These are phyloP conservation scores for Diogma glabrata DNA, from an alignment of 2,888 invertebrate species.

Conservation along the genomic window DNA sequence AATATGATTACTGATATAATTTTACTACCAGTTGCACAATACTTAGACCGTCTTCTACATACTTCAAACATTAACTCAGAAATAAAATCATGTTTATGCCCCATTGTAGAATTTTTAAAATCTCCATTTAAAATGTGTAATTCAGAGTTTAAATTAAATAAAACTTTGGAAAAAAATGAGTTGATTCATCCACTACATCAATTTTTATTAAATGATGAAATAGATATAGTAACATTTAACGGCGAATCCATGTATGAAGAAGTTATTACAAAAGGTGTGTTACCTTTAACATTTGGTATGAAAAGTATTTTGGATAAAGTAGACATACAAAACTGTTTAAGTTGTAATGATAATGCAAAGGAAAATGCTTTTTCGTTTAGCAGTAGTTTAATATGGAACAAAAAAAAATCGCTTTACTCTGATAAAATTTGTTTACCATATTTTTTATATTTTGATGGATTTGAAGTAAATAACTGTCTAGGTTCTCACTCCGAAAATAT, in stretches of 20 bases:
- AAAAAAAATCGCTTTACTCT: conserved; percentile 1
- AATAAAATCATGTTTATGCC: background rate
- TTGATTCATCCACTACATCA: background rate
- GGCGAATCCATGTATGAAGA: conserved; percentile 7
- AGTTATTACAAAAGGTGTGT: conserved; percentile 4
- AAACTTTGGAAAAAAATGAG: background rate
- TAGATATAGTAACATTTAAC: conserved; percentile 4
- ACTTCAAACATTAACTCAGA: background rate
- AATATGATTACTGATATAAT: background rate
- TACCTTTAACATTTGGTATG: conserved; percentile 5
- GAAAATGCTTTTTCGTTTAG: background rate
- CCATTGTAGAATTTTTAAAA: conserved; percentile 2
- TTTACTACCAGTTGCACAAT: background rate
- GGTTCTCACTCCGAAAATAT: conserved; percentile 19
- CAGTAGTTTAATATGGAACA: background rate
- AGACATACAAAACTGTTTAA: too few species aligned
- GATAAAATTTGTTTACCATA: conserved; percentile 18
- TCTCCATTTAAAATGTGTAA: conserved; percentile 4
- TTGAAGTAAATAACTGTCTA: conserved; percentile 23
- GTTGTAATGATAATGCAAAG: background rate
- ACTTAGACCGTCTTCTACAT: background rate
- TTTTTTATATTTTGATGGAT: conserved; percentile 21
- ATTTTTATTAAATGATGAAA: conserved; percentile 6
- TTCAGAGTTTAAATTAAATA: conserved; percentile 8
- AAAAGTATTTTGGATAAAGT: conserved; percentile 7